Conservation (phyloP, 2,797 vertebrate genomes). For the Bryconaethiops microstoma region DNA sequence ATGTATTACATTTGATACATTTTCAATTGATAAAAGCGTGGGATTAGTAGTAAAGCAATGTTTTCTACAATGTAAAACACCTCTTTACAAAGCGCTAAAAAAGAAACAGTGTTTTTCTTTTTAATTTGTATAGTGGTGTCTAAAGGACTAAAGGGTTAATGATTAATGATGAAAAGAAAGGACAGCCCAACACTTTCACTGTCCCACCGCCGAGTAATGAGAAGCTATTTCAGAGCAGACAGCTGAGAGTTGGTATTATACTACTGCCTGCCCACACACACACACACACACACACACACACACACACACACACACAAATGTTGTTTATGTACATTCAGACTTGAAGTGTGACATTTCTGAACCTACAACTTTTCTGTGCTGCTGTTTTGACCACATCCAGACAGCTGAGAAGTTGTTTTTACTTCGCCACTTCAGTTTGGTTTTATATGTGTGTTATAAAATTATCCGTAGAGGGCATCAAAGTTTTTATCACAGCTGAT, state of each 20-base stretch:
- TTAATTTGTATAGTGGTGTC: conserved; percentile 21
- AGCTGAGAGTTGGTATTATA: conserved; percentile 40
- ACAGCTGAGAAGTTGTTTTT: conserved; percentile 17
- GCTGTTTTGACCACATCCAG: conserved; percentile 7
- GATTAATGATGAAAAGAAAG: conserved; percentile 24
- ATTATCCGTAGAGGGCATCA: background rate
- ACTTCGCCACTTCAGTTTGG: conserved; percentile 6
- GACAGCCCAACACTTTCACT: conserved; percentile 39
- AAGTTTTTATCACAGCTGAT: too few relatives aligned
- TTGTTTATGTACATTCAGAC: conserved; percentile 33
- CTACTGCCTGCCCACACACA: conserved; percentile 12
- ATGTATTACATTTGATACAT: too few relatives aligned
- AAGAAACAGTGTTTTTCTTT: background rate
- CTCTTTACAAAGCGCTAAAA: too few relatives aligned
- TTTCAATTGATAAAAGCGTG: too few relatives aligned
- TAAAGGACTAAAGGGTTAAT: conserved; percentile 22
- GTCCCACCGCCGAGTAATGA: conserved; percentile 47
- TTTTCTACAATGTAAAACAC: too few relatives aligned
- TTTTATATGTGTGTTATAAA: background rate
- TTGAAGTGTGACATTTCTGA: conserved; percentile 35
- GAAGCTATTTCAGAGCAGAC: conserved; percentile 49
- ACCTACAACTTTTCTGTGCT: conserved; percentile 4
- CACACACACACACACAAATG: background rate
- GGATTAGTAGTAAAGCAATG: too few relatives aligned
- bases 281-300: conserved; percentile 9